These are phyloP conservation scores for Lordiphosa collinella DNA, from an alignment of 1,140 invertebrate species.

Conservation along the genomic window DNA sequence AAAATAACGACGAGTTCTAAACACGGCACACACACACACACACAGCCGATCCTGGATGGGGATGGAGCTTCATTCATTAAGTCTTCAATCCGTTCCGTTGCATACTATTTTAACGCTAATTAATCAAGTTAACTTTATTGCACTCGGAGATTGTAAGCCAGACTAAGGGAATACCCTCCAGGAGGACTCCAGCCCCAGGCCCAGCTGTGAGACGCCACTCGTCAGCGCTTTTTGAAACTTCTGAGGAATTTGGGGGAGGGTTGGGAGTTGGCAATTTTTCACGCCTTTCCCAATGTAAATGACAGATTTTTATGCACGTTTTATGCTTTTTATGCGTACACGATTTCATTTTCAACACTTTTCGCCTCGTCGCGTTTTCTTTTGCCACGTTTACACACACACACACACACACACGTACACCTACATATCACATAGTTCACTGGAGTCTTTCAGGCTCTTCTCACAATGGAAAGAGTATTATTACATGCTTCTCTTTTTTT, in stretches of 20 bases:
- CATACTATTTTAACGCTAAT: slow-evolving; percentile 41
- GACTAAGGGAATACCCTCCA: too few species aligned
- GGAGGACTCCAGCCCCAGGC: slow-evolving; percentile 27
- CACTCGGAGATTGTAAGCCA: slow-evolving; percentile 1
- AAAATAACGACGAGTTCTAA: too few species aligned
- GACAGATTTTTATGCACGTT: slow-evolving; percentile 59
- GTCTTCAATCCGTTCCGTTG: slow-evolving; percentile 39
- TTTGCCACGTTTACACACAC: background rate
- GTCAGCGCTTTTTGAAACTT: slow-evolving; percentile 52
- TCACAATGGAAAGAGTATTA: slow-evolving; percentile 3
- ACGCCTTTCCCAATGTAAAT: slow-evolving; percentile 59
- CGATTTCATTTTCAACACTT: slow-evolving; percentile 58
- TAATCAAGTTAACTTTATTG: slow-evolving; percentile 50
- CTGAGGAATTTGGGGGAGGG: background rate
- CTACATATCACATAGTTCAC: slow-evolving; percentile 12
- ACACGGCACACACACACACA: too few species aligned
- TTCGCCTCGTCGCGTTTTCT: slow-evolving; percentile 33
- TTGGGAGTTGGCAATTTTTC: slow-evolving; percentile 29
- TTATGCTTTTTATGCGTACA: slow-evolving; percentile 57
- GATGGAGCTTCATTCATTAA: slow-evolving; percentile 27
- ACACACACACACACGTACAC: background rate
- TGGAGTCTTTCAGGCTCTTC: background rate
- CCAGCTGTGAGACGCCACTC: slow-evolving; percentile 28
- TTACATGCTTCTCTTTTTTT: background rate
- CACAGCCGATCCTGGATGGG: too few species aligned